These are phyloP conservation scores for Ceyx melanurus DNA, from an alignment of 2,113 vertebrate species.

Conservation along the genomic window DNA sequence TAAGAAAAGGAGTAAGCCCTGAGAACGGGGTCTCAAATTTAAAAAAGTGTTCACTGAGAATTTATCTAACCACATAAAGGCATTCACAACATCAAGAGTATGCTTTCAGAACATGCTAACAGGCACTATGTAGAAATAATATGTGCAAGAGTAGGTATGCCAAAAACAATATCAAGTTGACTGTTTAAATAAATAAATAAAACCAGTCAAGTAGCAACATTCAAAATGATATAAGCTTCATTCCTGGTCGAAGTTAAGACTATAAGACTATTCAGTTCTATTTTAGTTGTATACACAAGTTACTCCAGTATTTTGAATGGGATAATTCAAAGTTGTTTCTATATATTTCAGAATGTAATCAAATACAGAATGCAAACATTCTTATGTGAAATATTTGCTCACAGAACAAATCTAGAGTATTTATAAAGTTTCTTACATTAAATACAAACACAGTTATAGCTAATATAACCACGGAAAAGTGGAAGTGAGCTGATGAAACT, in stretches of 20 bases:
- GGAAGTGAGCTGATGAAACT: conserved; percentile 10
- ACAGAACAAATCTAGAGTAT: conserved; percentile 13
- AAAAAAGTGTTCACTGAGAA: not conserved
- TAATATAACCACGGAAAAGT: conserved; percentile 31
- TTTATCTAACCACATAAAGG: not conserved
- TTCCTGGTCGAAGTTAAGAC: not conserved
- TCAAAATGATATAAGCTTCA: not conserved
- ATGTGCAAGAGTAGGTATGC: not conserved
- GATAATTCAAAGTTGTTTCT: not conserved
- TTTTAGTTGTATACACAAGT: not conserved
- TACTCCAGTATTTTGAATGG: not conserved
- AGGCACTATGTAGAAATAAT: not conserved
- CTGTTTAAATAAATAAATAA: not conserved
- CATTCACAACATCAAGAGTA: not conserved
- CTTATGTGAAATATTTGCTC: not conserved
- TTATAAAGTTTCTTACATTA: not conserved
- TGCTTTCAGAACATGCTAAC: not conserved
- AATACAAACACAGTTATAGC: conserved; percentile 20
- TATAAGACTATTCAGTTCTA: not conserved
- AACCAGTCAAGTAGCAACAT: not conserved
- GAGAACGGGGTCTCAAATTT: not conserved
- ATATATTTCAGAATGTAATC: not conserved
- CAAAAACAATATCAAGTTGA: not conserved
- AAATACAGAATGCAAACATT: not conserved
- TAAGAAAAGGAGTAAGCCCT: not conserved